Evolutionary conservation across 2,888 invertebrate genomes (phyloP).

Genomic region (Zootermopsis nevadensis): DNA sequence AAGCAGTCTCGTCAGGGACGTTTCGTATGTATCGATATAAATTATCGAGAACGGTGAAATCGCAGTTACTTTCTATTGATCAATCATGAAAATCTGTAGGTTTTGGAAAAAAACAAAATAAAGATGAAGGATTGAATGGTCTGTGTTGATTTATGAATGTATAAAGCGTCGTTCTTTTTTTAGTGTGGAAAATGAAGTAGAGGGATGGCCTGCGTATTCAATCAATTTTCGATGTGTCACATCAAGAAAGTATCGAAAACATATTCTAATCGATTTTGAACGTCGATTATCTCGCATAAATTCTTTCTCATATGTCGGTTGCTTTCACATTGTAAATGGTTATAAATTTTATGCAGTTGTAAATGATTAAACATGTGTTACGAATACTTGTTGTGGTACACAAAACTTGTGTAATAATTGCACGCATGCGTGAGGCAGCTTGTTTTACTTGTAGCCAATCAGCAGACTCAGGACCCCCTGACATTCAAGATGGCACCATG

Average conservation of each 20-base stretch:
- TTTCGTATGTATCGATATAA: neutral
- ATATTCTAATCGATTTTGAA: neutral
- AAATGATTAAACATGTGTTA: neutral
- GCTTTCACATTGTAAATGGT: neutral
- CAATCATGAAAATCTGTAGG: neutral
- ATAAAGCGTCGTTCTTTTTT: no score
- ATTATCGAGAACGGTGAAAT: neutral
- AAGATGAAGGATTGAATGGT: no score
- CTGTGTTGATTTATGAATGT: no score
- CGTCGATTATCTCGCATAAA: conserved; percentile 1
- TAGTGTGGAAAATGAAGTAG: no score
- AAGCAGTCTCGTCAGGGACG: neutral
- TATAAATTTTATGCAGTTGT: neutral
- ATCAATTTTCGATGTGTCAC: neutral
- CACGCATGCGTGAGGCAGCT: conserved; percentile 50
- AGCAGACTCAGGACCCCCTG: conserved; percentile 52
- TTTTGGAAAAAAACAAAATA: neutral
- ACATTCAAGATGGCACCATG: conserved; percentile 78
- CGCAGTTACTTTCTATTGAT: neutral
- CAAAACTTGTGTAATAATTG: neutral
- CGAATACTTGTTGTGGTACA: neutral
- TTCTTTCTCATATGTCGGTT: conserved; percentile 3
- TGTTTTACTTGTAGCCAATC: conserved; percentile 56
- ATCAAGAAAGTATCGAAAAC: neutral
- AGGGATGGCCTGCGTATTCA: no score